phyloP scores from a whole-genome alignment of 2,113 vertebrate genomes.

The Pseudois nayaur region DNA sequence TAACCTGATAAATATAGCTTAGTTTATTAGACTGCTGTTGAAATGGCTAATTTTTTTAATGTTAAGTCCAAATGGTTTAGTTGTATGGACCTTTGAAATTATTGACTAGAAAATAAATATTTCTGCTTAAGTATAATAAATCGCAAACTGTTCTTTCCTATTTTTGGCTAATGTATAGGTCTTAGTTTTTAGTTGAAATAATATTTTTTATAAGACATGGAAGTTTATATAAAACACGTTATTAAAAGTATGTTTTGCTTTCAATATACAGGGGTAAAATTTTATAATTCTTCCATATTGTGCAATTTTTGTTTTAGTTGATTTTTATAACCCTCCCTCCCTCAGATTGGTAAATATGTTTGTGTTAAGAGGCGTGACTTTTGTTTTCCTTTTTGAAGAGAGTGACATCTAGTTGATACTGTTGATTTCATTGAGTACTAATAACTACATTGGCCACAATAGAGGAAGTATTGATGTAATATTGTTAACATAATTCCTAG shows the following conservation, averaged over 20 bases:
- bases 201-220: slow-evolving; percentile 19
- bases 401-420: background rate
- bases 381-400: slow-evolving; percentile 49
- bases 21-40: background rate
- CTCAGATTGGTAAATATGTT: background rate
- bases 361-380: slow-evolving; percentile 16
- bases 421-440: background rate
- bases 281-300: background rate
- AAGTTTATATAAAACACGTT: background rate
- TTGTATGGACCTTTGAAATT: background rate
- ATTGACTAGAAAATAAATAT: background rate
- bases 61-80: slow-evolving; percentile 1
- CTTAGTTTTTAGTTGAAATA: background rate
- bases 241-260: slow-evolving; percentile 7
- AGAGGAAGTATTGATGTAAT: background rate
- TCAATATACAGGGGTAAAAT: background rate
- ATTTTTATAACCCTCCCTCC: background rate
- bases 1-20: slow-evolving; percentile 30
- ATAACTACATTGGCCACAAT: background rate
- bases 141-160: background rate
- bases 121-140: slow-evolving; percentile 14
- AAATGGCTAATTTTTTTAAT: background rate
- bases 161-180: background rate
- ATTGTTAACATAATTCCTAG: background rate
- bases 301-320: background rate